Evolutionary conservation across 2,888 invertebrate species (phyloP), one percentile per base, ranked within the genome.

Genomic region (Pteria penguin): DNA sequence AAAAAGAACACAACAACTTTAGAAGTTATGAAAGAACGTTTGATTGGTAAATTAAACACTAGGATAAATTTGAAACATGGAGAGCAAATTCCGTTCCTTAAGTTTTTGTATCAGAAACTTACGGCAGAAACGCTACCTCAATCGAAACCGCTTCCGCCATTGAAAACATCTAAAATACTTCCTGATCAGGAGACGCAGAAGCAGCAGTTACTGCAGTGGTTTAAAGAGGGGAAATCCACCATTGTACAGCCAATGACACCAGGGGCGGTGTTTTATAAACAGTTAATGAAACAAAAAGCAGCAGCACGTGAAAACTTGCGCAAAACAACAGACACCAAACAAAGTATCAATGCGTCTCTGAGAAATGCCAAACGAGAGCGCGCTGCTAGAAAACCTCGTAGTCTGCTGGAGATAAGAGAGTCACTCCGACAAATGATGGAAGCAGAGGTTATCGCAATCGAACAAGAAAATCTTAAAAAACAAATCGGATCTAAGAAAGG

Each of bases 231-330:
- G 0, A 84, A 85, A 36, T 87, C 86, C 0, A 79, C 82, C 24
- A 65, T 86, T 61, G 75, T 86, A 0, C 81, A 84, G 22, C 88
- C 87, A 0, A 61, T 74, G n/a, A 84, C 87, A 8, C 80, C 86
- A 22, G 90, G 90, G 0, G 81, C 85, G 1, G 82, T 90, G 18
- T 90, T 89, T 73, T 89, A 87, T 66, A 87, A 87, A 18, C 87
- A 90, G 33, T 78, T 88, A 24, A 90, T 90, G 90, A 83, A 87
- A 45, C 87, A 90, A 70, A 90, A 88, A 75, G 88, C 90, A 5
- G 79, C 84, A 67, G 77, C 82, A 18, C 69, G 89, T 5, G 85
- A 84, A 58, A 73, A 79, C 26, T 79, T 79, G 52, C 65, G 79
- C 18, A 80, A 80, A 29, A 24, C 55, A 27, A 72, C 52, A 11